Conservation (phyloP, 2,113 vertebrate species). For the Pardalotus punctatus region DNA sequence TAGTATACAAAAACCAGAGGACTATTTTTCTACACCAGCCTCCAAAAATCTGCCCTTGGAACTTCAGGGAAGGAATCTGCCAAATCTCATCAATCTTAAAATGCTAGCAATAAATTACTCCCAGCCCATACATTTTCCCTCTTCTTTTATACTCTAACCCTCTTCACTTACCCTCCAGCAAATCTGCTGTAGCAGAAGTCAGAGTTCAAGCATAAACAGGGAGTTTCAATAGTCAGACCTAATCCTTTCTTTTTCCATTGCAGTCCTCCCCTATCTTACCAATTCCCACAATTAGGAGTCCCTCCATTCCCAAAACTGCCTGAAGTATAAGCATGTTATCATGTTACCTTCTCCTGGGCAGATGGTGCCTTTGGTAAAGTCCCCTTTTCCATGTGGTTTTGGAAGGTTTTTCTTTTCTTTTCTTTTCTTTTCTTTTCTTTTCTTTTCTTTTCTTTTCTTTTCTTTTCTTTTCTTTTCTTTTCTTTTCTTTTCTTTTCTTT, state of each 20-base stretch:
- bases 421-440: no score
- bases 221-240: neutral
- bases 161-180: neutral
- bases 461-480: no score
- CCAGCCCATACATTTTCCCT: neutral
- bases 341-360: neutral
- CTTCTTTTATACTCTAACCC: neutral
- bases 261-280: neutral
- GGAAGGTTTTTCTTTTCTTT: neutral
- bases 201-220: neutral
- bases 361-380: neutral
- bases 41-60: neutral
- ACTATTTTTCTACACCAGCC: neutral
- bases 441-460: no score
- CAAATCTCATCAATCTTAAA: neutral
- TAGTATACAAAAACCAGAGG: neutral
- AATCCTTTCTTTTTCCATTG: neutral
- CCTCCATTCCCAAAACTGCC: neutral
- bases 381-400: neutral
- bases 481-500: no score
- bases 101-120: slow-evolving; percentile 4
- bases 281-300: neutral
- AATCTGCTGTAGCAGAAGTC: neutral
- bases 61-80: neutral
- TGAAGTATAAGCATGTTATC: neutral